These are phyloP conservation scores for Esox niger DNA, from an alignment of 2,113 vertebrate genomes.

Conservation along the genomic window DNA sequence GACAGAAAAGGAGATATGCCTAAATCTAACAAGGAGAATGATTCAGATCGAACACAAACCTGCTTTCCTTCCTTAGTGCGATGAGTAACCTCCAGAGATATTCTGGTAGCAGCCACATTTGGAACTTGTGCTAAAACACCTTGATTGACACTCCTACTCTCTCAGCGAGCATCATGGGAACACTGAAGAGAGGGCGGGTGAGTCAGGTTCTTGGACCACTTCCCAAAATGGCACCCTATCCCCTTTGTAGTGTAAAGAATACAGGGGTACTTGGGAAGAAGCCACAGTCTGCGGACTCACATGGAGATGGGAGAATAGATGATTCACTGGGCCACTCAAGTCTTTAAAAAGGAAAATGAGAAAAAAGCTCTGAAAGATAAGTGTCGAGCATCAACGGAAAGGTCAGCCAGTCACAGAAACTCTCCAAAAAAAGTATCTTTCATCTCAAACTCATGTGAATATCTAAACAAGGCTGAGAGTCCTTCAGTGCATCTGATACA, in stretches of 20 bases:
- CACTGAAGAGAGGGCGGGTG: background rate
- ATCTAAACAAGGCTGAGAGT: background rate
- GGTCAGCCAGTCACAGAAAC: background rate
- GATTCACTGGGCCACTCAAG: conserved; percentile 17
- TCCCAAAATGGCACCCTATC: too few relatives aligned
- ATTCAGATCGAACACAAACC: too few relatives aligned
- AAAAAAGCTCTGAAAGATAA: too few relatives aligned
- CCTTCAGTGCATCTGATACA: too few relatives aligned
- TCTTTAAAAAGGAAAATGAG: conserved; percentile 1
- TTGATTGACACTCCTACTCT: conserved; percentile 5
- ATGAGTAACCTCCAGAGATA: too few relatives aligned
- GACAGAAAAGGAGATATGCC: too few relatives aligned
- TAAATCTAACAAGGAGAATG: too few relatives aligned
- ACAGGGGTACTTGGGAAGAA: too few relatives aligned
- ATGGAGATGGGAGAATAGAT: conserved; percentile 14
- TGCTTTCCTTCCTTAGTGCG: too few relatives aligned
- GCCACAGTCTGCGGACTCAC: too few relatives aligned
- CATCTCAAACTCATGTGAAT: background rate
- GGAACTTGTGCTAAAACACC: background rate
- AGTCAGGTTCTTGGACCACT: conserved; percentile 8
- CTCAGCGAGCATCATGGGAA: conserved; percentile 6
- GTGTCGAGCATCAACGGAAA: background rate
- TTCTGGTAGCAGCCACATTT: too few relatives aligned
- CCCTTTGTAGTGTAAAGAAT: background rate
- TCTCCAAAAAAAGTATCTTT: background rate